phyloP scores from a whole-genome alignment of 2,888 invertebrate genomes.

The Heliconius ismenius region DNA sequence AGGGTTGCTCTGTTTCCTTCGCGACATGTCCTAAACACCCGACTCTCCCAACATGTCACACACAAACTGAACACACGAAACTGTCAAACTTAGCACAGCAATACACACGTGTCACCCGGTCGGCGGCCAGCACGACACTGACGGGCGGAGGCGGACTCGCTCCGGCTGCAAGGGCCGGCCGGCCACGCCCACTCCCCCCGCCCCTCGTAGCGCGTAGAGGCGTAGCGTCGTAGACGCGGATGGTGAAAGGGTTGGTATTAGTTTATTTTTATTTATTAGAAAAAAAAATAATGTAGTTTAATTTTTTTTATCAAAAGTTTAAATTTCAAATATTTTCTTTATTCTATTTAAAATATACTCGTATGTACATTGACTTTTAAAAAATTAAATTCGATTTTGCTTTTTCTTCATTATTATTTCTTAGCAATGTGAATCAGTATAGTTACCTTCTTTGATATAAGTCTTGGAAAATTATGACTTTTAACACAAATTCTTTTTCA shows the following conservation, averaged over 20 bases:
- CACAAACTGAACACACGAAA: conserved; percentile 54
- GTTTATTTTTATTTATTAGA: neutral
- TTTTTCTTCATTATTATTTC: too few species aligned
- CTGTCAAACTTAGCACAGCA: conserved; percentile 47
- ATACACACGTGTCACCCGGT: conserved; percentile 50
- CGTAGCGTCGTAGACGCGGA: conserved; percentile 48
- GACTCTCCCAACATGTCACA: conserved; percentile 69
- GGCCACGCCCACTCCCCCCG: conserved; percentile 57
- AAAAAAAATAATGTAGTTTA: neutral
- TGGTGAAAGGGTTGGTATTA: conserved; percentile 3
- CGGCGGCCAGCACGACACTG: conserved; percentile 60
- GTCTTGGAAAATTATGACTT: too few species aligned
- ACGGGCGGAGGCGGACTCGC: conserved; percentile 50
- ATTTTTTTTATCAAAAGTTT: neutral
- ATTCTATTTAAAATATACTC: too few species aligned
- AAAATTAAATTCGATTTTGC: too few species aligned
- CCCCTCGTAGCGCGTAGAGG: conserved; percentile 49
- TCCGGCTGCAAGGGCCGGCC: conserved; percentile 54
- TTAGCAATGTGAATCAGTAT: too few species aligned
- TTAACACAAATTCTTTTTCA: too few species aligned
- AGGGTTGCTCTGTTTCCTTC: conserved; percentile 97
- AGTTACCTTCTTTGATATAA: too few species aligned
- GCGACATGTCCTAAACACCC: conserved; percentile 87
- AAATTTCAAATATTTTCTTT: too few species aligned
- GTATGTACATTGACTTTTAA: too few species aligned